Evolutionary conservation across 2,797 vertebrate species (phyloP), one percentile per base, ranked within the genome.

Genomic region (Rhadinocentrus ornatus): DNA sequence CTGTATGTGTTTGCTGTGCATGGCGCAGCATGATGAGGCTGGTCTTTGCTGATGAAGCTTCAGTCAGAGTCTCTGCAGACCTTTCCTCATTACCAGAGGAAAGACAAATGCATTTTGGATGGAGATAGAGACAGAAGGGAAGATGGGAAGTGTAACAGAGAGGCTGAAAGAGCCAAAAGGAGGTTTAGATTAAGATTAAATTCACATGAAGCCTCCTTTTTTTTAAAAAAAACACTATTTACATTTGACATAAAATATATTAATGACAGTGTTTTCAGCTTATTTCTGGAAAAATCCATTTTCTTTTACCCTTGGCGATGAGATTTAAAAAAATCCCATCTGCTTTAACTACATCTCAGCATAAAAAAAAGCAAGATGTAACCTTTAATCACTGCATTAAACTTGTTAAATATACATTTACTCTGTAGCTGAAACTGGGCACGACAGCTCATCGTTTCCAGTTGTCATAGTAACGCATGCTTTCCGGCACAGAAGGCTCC

Each of bases 31-130:
- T 77, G 89, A 90, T 88, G 78, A 83, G 77, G 63, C 80, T 50
- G 78, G 83, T 86, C 86, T 87, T 79, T 91, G 90, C 86, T 90
- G 88, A 91, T 90, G 86, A 87, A 83, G 89, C 88, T 83, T 84
- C 75, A 52, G 77, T 76, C 69, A 60, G 78, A 70, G 81, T 90
- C 88, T 89, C 87, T 81, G 86, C 78, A 89, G 88, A 93, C 88
- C 71, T 85, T 84, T 84, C 66, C 89, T 91, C 89, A 91, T 91
- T 90, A 91, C 72, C 66, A 73, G 78, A 80, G 66, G 63, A 89
- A 77, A 91, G 90, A 91, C 83, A 77, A 78, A 86, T 78, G 78
- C 56, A 12, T 68, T 80, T 52, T 63, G 68, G 66, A 77, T 62
- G 66, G 62, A 61, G 73, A 63, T 70, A 27, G 50, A 62, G 54